Base-by-base conservation (phyloP, 2,888 invertebrate species). In the Amaurobius ferox region DNA sequence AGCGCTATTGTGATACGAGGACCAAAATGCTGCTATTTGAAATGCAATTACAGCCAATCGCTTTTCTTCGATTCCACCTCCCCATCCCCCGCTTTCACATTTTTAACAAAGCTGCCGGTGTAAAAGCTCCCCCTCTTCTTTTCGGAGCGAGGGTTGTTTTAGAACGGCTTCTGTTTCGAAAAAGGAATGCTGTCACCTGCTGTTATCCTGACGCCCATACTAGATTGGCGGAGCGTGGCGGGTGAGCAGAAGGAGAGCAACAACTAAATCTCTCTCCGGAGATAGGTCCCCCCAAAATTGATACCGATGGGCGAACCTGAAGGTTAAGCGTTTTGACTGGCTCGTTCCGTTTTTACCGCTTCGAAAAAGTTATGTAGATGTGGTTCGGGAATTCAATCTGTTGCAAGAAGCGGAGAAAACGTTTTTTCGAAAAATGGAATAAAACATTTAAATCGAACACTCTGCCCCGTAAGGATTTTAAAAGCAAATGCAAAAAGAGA, bases 21-120 rank as follows among this genome's bases (percentile, higher is more conserved):
- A 55, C 66, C 73, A 70, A 81, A 81, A 81, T 76, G 81, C 40
- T 61, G 67, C 29, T 70, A 44, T 70, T 67, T 35, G 35, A 81
- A 81, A 81, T 81, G 81, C 70, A 81, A 81, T 81, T 81, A 81
- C 76, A 55, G 68, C 35, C 48, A 40, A 61, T 67, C 67, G 48
- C 61, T 40, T 72, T 44, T 71, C 71, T 62, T 39, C 61, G 0
- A 26, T 61, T 26, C 29, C 16, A 64, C 68, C 23, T 48, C 44
- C 19, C 28, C 39, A 11, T 16, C 44, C 13, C 11, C 70, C 11
- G n/a, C 32, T 62, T 66, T 79, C 79, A 55, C 55, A 23, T 16
- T 16, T 35, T 44, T 44, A 44, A 55, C 55, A 55, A 55, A 55
- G 55, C 44, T 66, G 23, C 73, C 28, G 30, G 80, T 61, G 19